Evolutionary conservation across 1,140 invertebrate genomes (phyloP), one percentile per base, ranked within the genome.

Genomic region (Leptinotarsa defecta): DNA sequence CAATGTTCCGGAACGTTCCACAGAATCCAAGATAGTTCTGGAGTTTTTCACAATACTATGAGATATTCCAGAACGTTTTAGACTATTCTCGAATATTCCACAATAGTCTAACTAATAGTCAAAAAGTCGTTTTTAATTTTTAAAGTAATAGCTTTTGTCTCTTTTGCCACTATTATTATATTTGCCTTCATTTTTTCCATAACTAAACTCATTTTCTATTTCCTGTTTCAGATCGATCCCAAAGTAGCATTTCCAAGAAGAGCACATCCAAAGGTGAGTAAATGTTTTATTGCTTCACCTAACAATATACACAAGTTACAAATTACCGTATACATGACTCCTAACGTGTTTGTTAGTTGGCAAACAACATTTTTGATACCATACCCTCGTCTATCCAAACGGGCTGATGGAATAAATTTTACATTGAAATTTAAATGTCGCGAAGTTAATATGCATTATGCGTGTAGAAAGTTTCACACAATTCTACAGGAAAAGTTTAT

Each of bases 211-310:
- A 43, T 11, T 43, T 43, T 43, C 34, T 8, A 43, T 57, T 65
- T 76, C 76, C 49, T 73, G 34, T 94, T 95, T 80, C 93, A 98
- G 97, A 98, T 99, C 90, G 98, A 99, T 88, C 98, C 98, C 82
- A 99, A 99, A 93, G 96, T 99, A 88, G 98, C 98, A 87, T 99
- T 99, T 91, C 98, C 98, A 80, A 94, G 98, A 89, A 93, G 96
- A 91, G 95, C 96, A 91, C 96, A 98, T 91, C 96, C 96, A 89
- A 98, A 98, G 94, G 96, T 98, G 91, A 94, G 94, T 65, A 8
- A 57, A 17, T 19, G 4, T 19, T 57, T n/a, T 87, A 72, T 52
- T 49, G 34, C 61, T 17, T 19, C 5, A 65, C 64, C 6, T 8
- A 24, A 65, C 64, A 19, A 13, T 20, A 22, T 65, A 22, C 3